Percentiles rank a stretch among this genome's conserved stretches.
Evolutionary conservation across 2,888 invertebrate genomes (phyloP).

Genomic region (Cheilosia variabilis): DNA sequence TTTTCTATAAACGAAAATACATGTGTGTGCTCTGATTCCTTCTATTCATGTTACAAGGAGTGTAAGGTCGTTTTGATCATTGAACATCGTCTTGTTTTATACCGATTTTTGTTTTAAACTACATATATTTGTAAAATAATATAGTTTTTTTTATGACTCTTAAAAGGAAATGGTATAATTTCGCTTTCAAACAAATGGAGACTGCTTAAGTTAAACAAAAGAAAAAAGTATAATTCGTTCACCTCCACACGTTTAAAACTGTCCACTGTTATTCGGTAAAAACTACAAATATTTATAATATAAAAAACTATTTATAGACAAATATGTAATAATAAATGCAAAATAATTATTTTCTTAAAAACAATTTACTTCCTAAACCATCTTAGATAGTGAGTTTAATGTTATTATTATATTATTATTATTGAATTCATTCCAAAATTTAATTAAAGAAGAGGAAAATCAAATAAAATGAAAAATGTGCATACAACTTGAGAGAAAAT

Average conservation of each 20-base stretch:
- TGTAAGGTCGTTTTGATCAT: not conserved
- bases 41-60: not conserved
- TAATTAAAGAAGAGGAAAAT: conserved; percentile 53
- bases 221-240: conserved; percentile 27
- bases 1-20: not conserved
- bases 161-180: conserved; percentile 17
- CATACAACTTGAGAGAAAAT: conserved; percentile 38
- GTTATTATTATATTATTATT: conserved; percentile 63
- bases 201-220: conserved; percentile 67
- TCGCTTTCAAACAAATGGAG: conserved; percentile 50
- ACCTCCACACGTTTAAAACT: conserved; percentile 37
- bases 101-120: conserved; percentile 3
- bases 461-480: conserved; percentile 59
- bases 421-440: conserved; percentile 75
- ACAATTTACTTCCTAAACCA: conserved; percentile 63
- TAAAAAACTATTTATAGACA: conserved; percentile 62
- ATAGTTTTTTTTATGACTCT: conserved; percentile 16
- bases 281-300: conserved; percentile 21
- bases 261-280: conserved; percentile 65
- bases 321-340: conserved; percentile 40
- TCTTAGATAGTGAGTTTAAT: conserved; percentile 73
- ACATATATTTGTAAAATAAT: not conserved
- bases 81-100: not conserved
- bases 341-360: conserved; percentile 66
- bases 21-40: conserved; percentile 1